Conservation (phyloP, 2,888 invertebrate species). For the Phytoseiulus persimilis region DNA sequence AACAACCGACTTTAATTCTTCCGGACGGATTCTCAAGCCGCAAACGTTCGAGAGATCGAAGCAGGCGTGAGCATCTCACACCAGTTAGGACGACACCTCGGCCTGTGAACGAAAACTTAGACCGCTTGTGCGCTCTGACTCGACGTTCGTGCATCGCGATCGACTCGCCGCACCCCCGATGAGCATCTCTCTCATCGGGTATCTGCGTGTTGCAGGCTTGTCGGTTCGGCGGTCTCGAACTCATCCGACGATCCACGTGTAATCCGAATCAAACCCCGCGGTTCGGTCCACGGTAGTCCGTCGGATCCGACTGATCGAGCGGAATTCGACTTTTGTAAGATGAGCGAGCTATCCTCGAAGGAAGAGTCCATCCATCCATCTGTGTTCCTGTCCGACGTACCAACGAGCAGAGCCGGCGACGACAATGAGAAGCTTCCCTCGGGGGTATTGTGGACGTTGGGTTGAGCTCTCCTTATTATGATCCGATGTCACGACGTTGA, state of each 20-base stretch:
- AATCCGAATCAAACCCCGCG: not conserved
- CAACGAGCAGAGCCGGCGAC: not conserved
- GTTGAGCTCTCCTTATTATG: not conserved
- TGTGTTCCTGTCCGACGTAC: not conserved
- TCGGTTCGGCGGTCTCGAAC: not conserved
- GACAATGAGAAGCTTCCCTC: not conserved
- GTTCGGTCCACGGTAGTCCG: not conserved
- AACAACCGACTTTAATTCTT: not conserved
- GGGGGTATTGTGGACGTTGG: not conserved
- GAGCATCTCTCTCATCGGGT: not conserved
- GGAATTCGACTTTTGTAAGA: not conserved
- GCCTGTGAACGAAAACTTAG: not conserved
- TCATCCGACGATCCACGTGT: not conserved
- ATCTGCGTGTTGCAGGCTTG: not conserved
- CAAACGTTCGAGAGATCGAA: not conserved
- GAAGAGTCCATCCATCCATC: not conserved
- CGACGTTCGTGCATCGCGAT: not conserved
- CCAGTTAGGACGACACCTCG: conserved; percentile 5
- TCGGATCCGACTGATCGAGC: not conserved
- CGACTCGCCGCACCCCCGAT: not conserved
- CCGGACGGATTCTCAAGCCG: not conserved
- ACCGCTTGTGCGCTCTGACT: not conserved
- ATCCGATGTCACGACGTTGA: not conserved
- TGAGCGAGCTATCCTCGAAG: not conserved
- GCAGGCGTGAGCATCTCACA: not conserved